phyloP scores from a whole-genome alignment of 2,797 vertebrate genomes.

The Cossypha niveicapilla region DNA sequence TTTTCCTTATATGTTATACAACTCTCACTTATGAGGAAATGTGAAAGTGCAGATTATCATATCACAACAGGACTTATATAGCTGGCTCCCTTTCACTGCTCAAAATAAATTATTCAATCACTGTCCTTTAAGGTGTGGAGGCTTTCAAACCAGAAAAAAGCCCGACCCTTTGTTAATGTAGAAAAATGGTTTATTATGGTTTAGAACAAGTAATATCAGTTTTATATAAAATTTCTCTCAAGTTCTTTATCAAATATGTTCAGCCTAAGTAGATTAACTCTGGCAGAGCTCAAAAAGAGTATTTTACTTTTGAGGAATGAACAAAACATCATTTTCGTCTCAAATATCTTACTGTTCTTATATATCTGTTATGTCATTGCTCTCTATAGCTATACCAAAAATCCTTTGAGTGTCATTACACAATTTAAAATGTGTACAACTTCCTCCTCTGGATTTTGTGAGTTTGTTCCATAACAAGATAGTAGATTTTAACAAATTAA shows the following conservation, averaged over 20 bases:
- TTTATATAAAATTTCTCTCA: neutral
- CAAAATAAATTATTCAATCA: neutral
- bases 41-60: neutral
- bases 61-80: neutral
- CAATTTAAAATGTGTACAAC: neutral
- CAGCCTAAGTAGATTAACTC: neutral
- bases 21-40: neutral
- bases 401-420: neutral
- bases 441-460: neutral
- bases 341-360: neutral
- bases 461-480: neutral
- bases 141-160: neutral
- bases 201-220: neutral
- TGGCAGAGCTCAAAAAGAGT: neutral
- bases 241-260: neutral
- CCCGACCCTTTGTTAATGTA: neutral
- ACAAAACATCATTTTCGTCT: neutral
- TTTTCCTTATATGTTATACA: neutral
- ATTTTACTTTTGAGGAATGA: neutral
- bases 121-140: neutral
- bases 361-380: neutral
- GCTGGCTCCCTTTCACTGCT: neutral
- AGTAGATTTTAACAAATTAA: neutral
- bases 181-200: neutral
- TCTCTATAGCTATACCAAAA: neutral